These are phyloP conservation scores for Yponomeuta cagnagella DNA, from an alignment of 2,888 invertebrate species.

Conservation along the genomic window DNA sequence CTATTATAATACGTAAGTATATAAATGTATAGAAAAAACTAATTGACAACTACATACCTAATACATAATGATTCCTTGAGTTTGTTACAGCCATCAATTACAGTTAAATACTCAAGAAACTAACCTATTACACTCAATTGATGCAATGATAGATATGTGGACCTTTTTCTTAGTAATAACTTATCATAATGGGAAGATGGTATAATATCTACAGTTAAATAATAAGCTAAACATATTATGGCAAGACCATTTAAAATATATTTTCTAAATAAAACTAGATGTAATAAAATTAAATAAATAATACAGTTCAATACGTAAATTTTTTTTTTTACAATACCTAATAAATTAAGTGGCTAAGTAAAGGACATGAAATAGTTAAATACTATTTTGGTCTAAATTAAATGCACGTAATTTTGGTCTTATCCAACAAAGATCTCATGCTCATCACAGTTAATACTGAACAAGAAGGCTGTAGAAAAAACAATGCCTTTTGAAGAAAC, in stretches of 20 bases:
- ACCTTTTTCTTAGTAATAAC: not conserved
- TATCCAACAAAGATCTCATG: constrained; percentile 48
- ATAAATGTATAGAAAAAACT: constrained; percentile 36
- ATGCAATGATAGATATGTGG: constrained; percentile 10
- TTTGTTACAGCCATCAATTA: constrained; percentile 14
- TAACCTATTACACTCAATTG: not conserved
- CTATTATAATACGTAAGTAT: constrained; percentile 17
- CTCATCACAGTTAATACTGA: constrained; percentile 73
- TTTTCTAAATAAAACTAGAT: too few relatives aligned
- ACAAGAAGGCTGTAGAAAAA: constrained; percentile 14
- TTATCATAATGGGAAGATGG: constrained; percentile 9
- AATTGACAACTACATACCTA: constrained; percentile 40
- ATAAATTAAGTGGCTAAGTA: constrained; percentile 18
- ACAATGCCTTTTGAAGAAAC: not conserved
- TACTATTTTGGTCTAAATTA: constrained; percentile 62
- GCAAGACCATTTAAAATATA: constrained; percentile 6
- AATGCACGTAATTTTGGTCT: constrained; percentile 63
- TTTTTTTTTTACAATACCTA: not conserved
- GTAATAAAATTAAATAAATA: too few relatives aligned
- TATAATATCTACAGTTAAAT: not conserved
- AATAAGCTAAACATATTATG: not conserved
- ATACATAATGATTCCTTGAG: constrained; percentile 24
- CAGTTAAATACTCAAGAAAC: not conserved
- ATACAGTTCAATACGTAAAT: too few relatives aligned
- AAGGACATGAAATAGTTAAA: constrained; percentile 37